Evolutionary conservation across 1,140 invertebrate species (phyloP), one percentile per base, ranked within the genome.

Genomic region (Camponotus vicinus): DNA sequence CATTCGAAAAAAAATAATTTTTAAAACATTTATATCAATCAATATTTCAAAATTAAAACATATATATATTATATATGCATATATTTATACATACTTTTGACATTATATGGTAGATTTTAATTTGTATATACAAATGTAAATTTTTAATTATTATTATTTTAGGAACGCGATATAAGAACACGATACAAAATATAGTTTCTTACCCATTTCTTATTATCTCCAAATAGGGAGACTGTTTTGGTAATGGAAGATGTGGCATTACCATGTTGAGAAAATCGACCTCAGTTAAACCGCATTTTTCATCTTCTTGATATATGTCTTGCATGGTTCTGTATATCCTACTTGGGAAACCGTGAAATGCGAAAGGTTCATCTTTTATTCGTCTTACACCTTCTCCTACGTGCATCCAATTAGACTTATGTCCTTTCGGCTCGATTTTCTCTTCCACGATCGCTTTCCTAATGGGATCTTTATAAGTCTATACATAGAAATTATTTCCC

Each of bases 211-310:
- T 96, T 32, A 97, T 95, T 77, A 96, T 95, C 91, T 97, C 96
- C 75, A 95, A 95, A 83, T 96, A 97, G 0, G 96, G 96, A 0
- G 96, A 96, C 79, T 96, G 95, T 84, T 96, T 96, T 79, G 95
- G 95, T 0, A 97, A 95, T 0, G 96, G 95, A n/a, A 96, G 85
- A 93, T 96, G 96, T 27, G 27, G 27, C 27, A 96, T 94, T 3
- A 96, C 94, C 0, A 96, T 94, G 87, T 96, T 95, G 2, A 97
- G 79, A 84, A 95, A 96, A 89, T 96, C 94, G 84, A 97, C 96
- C 91, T 97, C 96, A 57, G 96, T 94, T 1, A 97, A 91, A 0
- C 96, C 96, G 90, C 97, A 97, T 92, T 97, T 97, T 91, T 97
- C 96, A 3, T 96, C 95, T 92, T 97, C 97, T 4, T 95, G 91